phyloP scores from a whole-genome alignment of 2,888 invertebrate genomes.

The Oxystoma pomonae region DNA sequence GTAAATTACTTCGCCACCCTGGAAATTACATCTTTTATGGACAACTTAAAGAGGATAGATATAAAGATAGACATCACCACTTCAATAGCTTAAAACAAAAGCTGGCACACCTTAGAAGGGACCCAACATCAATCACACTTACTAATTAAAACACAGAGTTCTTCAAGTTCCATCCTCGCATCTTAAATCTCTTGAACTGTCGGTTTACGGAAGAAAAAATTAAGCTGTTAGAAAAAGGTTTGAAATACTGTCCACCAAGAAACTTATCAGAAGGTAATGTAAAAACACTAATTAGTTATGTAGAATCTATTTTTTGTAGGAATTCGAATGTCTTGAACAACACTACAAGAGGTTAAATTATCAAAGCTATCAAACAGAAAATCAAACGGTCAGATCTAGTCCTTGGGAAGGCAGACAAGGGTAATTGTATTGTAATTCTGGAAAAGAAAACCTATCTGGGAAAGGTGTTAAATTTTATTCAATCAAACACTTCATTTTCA shows the following conservation, averaged over 20 bases:
- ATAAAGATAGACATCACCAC: not conserved
- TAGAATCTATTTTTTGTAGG: not conserved
- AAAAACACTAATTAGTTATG: not conserved
- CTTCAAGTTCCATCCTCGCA: not conserved
- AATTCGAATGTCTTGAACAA: not conserved
- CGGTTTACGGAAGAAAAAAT: not conserved
- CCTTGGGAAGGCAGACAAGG: conserved; percentile 8
- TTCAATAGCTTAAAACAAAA: not conserved
- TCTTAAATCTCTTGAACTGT: not conserved
- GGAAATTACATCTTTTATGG: not conserved
- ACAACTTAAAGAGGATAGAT: not conserved
- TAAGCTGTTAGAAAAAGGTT: not conserved
- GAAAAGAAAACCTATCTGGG: not conserved
- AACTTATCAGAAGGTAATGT: not conserved
- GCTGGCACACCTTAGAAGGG: not conserved
- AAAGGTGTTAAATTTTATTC: conserved; percentile 2
- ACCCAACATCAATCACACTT: not conserved
- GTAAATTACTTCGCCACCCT: not conserved
- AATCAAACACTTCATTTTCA: conserved; percentile 1
- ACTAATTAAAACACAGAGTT: not conserved
- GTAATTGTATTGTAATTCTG: not conserved
- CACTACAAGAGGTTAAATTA: not conserved
- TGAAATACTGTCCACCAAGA: not conserved
- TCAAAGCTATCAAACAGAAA: conserved; percentile 5
- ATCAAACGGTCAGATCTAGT: conserved; percentile 3